A percentile compares a stretch with the other conserved stretches of the same genome.
phyloP scores from a whole-genome alignment of 2,113 vertebrate species.

The Mobula birostris region DNA sequence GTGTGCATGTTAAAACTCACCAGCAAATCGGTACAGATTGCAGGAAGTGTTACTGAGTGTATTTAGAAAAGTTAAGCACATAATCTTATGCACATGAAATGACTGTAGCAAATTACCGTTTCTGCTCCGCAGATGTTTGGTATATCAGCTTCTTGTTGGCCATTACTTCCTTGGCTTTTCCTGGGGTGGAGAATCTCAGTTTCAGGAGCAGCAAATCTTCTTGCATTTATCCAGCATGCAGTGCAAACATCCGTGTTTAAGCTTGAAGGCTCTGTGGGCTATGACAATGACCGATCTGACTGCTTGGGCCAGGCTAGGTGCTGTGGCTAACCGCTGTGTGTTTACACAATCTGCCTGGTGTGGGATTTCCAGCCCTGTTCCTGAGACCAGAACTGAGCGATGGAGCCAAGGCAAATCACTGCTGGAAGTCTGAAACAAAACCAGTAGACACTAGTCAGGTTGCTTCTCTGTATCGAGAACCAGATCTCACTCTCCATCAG shows the following conservation, averaged over 20 bases:
- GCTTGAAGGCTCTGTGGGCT: neutral
- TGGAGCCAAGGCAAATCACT: neutral
- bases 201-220: neutral
- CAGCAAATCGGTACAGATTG: neutral
- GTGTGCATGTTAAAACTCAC: too few species aligned
- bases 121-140: constrained; percentile 1
- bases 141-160: neutral
- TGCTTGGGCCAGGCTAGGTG: neutral
- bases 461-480: neutral
- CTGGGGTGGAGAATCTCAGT: neutral
- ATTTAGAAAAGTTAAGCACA: neutral
- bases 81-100: neutral
- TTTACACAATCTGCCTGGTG: neutral
- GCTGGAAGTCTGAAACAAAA: neutral
- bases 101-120: neutral
- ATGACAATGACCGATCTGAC: neutral
- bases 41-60: neutral
- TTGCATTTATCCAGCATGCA: neutral
- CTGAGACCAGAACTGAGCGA: neutral
- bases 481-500: neutral
- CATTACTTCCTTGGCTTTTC: neutral
- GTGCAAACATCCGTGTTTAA: neutral
- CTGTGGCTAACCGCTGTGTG: neutral
- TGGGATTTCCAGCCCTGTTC: neutral
- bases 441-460: neutral